Conservation (phyloP, 1,140 invertebrate genomes). For the Lanistes nyassanus region DNA sequence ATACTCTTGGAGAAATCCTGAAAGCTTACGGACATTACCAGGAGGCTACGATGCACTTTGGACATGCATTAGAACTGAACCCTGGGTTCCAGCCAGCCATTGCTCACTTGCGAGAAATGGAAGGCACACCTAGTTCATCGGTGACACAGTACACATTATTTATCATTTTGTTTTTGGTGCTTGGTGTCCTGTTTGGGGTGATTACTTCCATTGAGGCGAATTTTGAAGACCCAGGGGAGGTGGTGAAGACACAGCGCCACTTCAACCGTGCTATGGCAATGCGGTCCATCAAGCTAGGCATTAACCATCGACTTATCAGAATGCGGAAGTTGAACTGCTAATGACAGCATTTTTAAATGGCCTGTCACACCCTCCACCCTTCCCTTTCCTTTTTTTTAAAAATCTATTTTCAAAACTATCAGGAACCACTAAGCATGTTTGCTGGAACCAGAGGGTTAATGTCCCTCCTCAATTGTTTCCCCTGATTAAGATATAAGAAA, state of each 20-base stretch:
- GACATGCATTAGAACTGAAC: constrained; percentile 82
- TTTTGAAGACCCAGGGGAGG: constrained; percentile 68
- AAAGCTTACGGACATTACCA: constrained; percentile 84
- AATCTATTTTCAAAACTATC: too few relatives aligned
- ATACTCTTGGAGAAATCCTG: constrained; percentile 76
- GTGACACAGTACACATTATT: constrained; percentile 78
- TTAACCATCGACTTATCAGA: constrained; percentile 66
- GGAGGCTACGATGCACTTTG: constrained; percentile 83
- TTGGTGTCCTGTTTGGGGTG: constrained; percentile 80
- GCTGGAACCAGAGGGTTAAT: too few relatives aligned
- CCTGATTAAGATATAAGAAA: too few relatives aligned
- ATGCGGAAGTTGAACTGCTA: constrained; percentile 59
- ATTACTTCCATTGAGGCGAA: constrained; percentile 77
- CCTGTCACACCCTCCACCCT: too few relatives aligned
- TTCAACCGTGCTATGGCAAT: constrained; percentile 88
- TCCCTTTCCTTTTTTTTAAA: too few relatives aligned
- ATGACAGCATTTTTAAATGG: not conserved
- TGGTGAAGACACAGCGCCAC: constrained; percentile 79
- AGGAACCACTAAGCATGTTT: too few relatives aligned
- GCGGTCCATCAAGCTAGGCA: constrained; percentile 75
- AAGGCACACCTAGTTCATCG: constrained; percentile 54
- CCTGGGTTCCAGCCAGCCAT: constrained; percentile 84
- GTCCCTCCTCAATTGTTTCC: too few relatives aligned
- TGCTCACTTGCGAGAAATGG: constrained; percentile 77
- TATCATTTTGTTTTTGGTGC: constrained; percentile 85